Evolutionary conservation across 1,140 invertebrate species (phyloP), one percentile per base, ranked within the genome.

Genomic region (Physella acuta): DNA sequence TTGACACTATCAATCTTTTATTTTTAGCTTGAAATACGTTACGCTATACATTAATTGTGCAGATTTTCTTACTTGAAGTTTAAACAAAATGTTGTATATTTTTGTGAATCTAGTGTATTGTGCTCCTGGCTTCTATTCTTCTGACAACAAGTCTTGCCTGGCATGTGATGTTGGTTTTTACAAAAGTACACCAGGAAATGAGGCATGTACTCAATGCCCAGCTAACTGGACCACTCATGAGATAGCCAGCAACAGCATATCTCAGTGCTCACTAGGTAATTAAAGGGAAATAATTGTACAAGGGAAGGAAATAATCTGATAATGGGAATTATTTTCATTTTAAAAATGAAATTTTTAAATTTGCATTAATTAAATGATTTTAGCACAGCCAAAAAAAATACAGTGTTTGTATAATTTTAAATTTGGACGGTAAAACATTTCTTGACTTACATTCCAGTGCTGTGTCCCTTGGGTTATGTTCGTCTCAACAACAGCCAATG

Each of bases 121-220:
- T 52, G 62, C 30, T 4, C 62, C 62, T 51, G 62, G 62, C 3
- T 52, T 64, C 14, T 64, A 31, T 56, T 66, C 72, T 53, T 49
- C 68, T 37, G 51, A 68, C 24, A 68, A 44, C 39, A 64, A 49
- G 33, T n/a, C 26, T 28, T 75, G 74, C 65, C 37, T 24, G 5
- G 31, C 52, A 39, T 75, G 74, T 70, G 34, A 31, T 1, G 37
- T 52, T 53, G 74, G 70, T 0, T 70, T 26, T 34, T 75, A 60
- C 49, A 75, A 75, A 52, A 31, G 49, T 24, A 63, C 70, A 39
- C 59, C 31, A 31, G 62, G 62, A 33, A 64, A 64, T 36, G 20
- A 44, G 8, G 28, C 49, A 5, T 64, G 62, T 52, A 64, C 49
- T 17, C 20, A 17, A 14, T 64, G 62, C 52, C 44, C 39, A 3